phyloP scores from a whole-genome alignment of 2,113 vertebrate genomes.

The Agelaius tricolor region DNA sequence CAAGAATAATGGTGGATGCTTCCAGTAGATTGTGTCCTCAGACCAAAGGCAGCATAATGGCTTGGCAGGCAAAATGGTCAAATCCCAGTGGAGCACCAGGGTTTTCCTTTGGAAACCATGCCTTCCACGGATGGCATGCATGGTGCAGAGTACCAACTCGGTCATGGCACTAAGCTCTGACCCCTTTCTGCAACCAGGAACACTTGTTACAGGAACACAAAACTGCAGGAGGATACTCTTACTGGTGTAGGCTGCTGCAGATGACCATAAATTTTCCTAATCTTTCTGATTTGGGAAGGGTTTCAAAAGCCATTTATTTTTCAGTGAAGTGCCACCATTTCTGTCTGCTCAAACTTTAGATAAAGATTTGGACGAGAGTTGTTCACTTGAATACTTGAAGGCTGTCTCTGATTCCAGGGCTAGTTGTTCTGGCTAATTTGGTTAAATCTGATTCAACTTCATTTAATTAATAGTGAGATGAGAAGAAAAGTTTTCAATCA shows the following conservation, averaged over 20 bases:
- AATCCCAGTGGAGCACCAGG: not conserved
- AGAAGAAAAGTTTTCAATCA: not conserved
- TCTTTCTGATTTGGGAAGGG: not conserved
- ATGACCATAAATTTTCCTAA: not conserved
- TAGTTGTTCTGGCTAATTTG: not conserved
- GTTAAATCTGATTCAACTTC: not conserved
- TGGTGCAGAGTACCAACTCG: too few species aligned
- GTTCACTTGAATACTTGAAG: not conserved
- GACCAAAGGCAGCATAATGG: not conserved
- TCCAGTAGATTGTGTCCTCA: not conserved
- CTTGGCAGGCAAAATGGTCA: not conserved
- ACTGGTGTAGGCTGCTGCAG: not conserved
- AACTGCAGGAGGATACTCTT: not conserved
- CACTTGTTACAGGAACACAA: not conserved
- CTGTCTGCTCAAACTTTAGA: not conserved
- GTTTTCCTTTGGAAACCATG: not conserved
- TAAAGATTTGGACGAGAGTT: not conserved
- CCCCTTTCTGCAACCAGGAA: not conserved
- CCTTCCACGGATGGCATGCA: rapidly evolving
- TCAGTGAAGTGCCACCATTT: not conserved
- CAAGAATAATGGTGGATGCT: not conserved
- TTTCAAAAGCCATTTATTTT: not conserved
- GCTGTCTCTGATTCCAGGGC: not conserved
- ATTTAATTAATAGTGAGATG: not conserved
- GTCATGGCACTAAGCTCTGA: rapidly evolving